These are phyloP conservation scores for Stomatorhinus ivindoensis DNA, from an alignment of 2,113 vertebrate species.

Conservation along the genomic window DNA sequence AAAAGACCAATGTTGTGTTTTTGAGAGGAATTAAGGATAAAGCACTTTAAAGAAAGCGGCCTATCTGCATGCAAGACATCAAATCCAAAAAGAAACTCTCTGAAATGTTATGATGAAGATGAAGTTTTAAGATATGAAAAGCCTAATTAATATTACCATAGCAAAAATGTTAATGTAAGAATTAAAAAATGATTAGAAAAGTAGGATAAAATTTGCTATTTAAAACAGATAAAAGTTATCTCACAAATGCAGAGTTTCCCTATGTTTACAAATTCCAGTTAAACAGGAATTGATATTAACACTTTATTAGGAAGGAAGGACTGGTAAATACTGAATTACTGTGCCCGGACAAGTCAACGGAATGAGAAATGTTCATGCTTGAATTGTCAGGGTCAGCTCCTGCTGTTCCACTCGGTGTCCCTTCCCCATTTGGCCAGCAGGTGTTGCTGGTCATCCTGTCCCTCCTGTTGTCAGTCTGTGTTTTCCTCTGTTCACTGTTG, in stretches of 20 bases:
- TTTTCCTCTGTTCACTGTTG: no score
- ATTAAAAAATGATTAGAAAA: background rate
- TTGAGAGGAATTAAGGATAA: background rate
- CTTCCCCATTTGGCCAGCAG: no score
- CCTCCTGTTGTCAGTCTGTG: no score
- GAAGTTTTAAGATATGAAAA: background rate
- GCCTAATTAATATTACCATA: background rate
- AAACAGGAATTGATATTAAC: background rate
- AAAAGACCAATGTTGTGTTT: background rate
- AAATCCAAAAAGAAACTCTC: background rate
- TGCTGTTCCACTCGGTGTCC: no score
- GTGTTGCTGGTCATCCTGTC: no score
- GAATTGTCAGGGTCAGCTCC: background rate
- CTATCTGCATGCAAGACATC: background rate
- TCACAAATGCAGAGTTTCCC: background rate
- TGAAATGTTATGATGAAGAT: background rate
- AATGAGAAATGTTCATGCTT: background rate
- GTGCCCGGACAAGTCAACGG: background rate
- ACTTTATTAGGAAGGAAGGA: background rate
- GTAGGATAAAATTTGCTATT: background rate
- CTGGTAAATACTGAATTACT: background rate
- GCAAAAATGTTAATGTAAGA: background rate
- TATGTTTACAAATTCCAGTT: background rate
- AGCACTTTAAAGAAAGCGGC: background rate
- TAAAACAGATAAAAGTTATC: background rate